phyloP scores from a whole-genome alignment of 2,797 vertebrate species.

The Nannoperca australis region DNA sequence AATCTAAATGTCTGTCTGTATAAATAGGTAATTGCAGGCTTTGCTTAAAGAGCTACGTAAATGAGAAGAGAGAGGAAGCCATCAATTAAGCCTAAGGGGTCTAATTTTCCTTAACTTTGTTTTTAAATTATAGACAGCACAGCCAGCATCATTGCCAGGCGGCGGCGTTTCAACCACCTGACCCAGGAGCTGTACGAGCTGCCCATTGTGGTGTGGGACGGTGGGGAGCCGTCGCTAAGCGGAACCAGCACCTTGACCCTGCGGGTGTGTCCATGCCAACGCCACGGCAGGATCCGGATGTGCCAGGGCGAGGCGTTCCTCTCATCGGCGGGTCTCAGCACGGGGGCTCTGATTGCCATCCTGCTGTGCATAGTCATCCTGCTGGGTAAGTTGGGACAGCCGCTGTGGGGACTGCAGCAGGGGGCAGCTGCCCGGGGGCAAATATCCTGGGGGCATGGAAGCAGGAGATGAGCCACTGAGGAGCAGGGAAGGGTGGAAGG shows the following conservation, averaged over 20 bases:
- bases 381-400: slow-evolving; percentile 88
- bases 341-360: slow-evolving; percentile 97
- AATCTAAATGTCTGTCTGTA: slow-evolving; percentile 20
- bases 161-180: slow-evolving; percentile 91
- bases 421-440: slow-evolving; percentile 29
- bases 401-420: slow-evolving; percentile 10
- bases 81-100: slow-evolving; percentile 14
- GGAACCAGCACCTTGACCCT: slow-evolving; percentile 95
- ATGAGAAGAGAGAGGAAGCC: slow-evolving; percentile 12
- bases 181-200: slow-evolving; percentile 94
- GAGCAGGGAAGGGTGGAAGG: slow-evolving; percentile 31
- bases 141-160: slow-evolving; percentile 91
- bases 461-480: slow-evolving; percentile 55
- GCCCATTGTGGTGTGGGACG: slow-evolving; percentile 93
- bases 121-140: slow-evolving; percentile 89
- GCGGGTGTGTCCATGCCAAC: slow-evolving; percentile 93
- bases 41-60: slow-evolving; percentile 5
- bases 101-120: slow-evolving; percentile 23
- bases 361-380: slow-evolving; percentile 96
- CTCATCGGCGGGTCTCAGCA: slow-evolving; percentile 95
- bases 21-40: slow-evolving; percentile 40
- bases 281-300: slow-evolving; percentile 88
- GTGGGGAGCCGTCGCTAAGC: slow-evolving; percentile 92
- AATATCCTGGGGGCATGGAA: slow-evolving; percentile 37
- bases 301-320: slow-evolving; percentile 95